A percentile compares a stretch with the other conserved stretches of the same genome.
Evolutionary conservation across 2,113 vertebrate species (phyloP).

Genomic region (Rhinichthys klamathensis): DNA sequence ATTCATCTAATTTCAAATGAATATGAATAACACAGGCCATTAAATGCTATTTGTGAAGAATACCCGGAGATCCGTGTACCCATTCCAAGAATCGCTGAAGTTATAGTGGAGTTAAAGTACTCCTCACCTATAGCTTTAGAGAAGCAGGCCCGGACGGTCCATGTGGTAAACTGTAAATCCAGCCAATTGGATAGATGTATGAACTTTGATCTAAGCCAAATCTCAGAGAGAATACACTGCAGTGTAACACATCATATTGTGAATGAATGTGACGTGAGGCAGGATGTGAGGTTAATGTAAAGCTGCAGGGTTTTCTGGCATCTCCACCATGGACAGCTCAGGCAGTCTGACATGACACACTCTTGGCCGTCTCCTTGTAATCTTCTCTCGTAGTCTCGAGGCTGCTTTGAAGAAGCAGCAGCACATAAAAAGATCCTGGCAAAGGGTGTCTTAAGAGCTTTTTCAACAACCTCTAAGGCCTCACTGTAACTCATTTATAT

Average conservation of each 20-base stretch:
- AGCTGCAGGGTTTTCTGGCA: neutral
- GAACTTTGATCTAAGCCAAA: neutral
- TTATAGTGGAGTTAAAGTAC: neutral
- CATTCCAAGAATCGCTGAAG: neutral
- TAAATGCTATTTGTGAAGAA: neutral
- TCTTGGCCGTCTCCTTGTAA: neutral
- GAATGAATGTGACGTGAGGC: conserved; percentile 5
- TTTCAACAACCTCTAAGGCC: conserved; percentile 27
- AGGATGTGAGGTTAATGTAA: conserved; percentile 18
- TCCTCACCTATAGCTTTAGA: neutral
- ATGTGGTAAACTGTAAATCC: conserved; percentile 18
- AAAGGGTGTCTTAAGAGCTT: conserved; percentile 32
- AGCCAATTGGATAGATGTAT: neutral
- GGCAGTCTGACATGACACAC: conserved; percentile 10
- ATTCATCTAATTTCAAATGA: neutral
- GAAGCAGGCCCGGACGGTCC: neutral
- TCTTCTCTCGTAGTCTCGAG: neutral
- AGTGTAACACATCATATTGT: conserved; percentile 8
- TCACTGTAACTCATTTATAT: conserved; percentile 24
- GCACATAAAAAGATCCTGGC: conserved; percentile 1
- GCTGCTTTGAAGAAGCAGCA: conserved; percentile 28
- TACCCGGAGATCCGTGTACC: neutral
- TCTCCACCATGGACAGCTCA: conserved; percentile 14
- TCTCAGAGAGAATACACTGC: neutral
- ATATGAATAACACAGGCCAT: neutral